Evolutionary conservation across 2,113 vertebrate genomes (phyloP).

Genomic region (Burhinus bistriatus): DNA sequence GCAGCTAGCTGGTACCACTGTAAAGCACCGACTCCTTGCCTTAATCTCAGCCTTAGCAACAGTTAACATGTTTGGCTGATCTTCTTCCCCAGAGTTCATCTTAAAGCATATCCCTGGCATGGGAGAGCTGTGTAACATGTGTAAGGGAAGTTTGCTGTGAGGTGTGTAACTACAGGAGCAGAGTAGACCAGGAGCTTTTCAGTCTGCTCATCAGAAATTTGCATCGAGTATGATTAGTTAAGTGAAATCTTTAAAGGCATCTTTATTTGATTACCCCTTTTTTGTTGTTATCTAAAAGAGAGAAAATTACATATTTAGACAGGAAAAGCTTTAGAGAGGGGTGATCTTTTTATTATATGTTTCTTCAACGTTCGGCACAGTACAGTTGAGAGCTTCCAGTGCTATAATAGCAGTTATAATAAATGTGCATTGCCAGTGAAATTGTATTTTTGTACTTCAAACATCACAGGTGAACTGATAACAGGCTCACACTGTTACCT

Average conservation of each 20-base stretch:
- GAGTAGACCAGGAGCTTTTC: not conserved
- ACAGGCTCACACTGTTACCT: not conserved
- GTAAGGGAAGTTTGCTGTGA: not conserved
- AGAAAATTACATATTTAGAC: not conserved
- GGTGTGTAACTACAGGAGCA: not conserved
- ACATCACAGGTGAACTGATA: slow-evolving; percentile 18
- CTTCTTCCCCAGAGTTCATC: not conserved
- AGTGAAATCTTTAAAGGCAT: not conserved
- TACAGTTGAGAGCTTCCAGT: not conserved
- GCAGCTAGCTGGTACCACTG: not conserved
- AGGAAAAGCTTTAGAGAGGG: not conserved
- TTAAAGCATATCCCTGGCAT: not conserved
- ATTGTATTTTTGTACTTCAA: not conserved
- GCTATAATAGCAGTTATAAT: not conserved
- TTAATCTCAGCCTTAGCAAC: not conserved
- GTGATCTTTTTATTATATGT: not conserved
- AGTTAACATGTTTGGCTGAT: not conserved
- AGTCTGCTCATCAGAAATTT: not conserved
- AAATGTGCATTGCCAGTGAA: not conserved
- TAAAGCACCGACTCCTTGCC: not conserved
- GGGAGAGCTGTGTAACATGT: not conserved
- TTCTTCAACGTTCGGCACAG: not conserved
- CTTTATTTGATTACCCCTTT: not conserved
- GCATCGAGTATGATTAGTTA: not conserved
- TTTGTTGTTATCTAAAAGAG: not conserved